A percentile compares a stretch with the other conserved stretches of the same genome.
Evolutionary conservation across 2,797 vertebrate species (phyloP).

Genomic region (Limnodromus scolopaceus): DNA sequence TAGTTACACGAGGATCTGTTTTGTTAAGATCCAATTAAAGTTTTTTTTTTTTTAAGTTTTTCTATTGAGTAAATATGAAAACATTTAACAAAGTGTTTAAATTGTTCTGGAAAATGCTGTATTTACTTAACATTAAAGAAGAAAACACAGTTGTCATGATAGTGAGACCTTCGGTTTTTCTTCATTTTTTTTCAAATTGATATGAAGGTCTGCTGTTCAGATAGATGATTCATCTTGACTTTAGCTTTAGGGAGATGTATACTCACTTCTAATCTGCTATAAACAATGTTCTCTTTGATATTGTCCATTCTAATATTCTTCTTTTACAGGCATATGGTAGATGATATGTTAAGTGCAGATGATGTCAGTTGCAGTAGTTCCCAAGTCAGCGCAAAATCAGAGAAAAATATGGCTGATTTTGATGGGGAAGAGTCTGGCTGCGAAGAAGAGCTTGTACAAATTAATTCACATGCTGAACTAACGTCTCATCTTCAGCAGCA

Average conservation of each 20-base stretch:
- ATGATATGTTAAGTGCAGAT: conserved; percentile 98
- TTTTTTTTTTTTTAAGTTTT: neutral
- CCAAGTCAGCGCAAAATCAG: conserved; percentile 98
- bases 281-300: neutral
- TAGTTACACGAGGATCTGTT: neutral
- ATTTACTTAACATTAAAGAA: neutral
- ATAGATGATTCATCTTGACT: neutral
- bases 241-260: conserved; percentile 6
- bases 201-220: neutral
- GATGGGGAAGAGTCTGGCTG: conserved; percentile 98
- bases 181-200: neutral
- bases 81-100: neutral
- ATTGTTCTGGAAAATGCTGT: neutral
- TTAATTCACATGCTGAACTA: conserved; percentile 97
- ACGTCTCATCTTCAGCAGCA: conserved; percentile 98
- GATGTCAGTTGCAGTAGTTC: conserved; percentile 99
- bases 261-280: neutral
- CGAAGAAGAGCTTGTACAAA: conserved; percentile 97
- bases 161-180: neutral
- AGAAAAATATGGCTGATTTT: conserved; percentile 99
- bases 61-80: neutral
- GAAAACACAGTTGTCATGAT: neutral
- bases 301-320: conserved; percentile 13
- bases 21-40: neutral
- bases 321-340: conserved; percentile 89